Evolutionary conservation across 2,797 vertebrate genomes (phyloP).

Genomic region (Typhlichthys subterraneus): DNA sequence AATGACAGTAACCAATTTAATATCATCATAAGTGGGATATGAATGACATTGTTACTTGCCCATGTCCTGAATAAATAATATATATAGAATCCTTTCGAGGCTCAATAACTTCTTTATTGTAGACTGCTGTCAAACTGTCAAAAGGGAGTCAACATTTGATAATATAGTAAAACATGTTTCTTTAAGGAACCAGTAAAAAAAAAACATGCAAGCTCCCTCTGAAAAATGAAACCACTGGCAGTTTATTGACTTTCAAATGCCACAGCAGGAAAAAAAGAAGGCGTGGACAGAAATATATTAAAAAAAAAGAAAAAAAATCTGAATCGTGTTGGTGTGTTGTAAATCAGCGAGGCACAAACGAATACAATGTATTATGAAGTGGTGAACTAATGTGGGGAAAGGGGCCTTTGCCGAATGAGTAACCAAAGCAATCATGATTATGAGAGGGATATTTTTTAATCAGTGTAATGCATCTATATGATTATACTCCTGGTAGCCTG

Average conservation of each 20-base stretch:
- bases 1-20: constrained; percentile 50
- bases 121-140: constrained; percentile 62
- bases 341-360: constrained; percentile 52
- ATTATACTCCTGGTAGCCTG: background rate
- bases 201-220: constrained; percentile 12
- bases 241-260: constrained; percentile 33
- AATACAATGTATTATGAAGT: constrained; percentile 42
- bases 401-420: constrained; percentile 4
- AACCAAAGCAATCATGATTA: constrained; percentile 50
- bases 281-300: constrained; percentile 7
- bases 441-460: constrained; percentile 46
- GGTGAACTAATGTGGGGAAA: constrained; percentile 27
- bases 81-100: constrained; percentile 43
- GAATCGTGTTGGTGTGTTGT: constrained; percentile 37
- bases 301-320: constrained; percentile 21
- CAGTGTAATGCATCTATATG: constrained; percentile 47
- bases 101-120: constrained; percentile 54
- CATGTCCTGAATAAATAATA: constrained; percentile 36
- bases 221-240: constrained; percentile 50
- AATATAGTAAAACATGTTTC: constrained; percentile 42
- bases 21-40: constrained; percentile 36
- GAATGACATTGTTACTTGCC: constrained; percentile 40
- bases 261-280: constrained; percentile 37
- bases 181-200: constrained; percentile 4
- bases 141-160: constrained; percentile 44